phyloP scores from a whole-genome alignment of 2,113 vertebrate genomes.

The Protobothrops flavoviridis region DNA sequence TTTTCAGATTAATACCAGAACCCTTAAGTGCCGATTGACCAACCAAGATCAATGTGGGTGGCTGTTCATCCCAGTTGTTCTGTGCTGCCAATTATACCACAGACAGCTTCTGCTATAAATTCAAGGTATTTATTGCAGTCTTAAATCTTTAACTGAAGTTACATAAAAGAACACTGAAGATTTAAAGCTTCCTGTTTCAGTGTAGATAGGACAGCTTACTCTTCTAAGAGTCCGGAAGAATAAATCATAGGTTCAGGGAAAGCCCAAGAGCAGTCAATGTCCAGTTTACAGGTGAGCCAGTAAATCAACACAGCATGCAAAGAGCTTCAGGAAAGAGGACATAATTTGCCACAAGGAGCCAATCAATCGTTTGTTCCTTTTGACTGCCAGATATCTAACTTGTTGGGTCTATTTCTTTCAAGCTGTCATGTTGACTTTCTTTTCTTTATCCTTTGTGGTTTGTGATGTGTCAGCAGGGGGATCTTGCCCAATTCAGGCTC shows the following conservation, averaged over 20 bases:
- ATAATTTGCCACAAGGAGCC: not conserved
- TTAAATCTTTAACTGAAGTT: not conserved
- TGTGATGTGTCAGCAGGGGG: not conserved
- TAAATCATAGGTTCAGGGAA: not conserved
- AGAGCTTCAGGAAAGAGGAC: not conserved
- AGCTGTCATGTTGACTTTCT: not conserved
- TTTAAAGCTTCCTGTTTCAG: not conserved
- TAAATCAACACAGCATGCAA: not conserved
- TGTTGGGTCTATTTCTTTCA: not conserved
- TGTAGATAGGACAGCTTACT: not conserved
- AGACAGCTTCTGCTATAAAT: not conserved
- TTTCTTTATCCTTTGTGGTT: not conserved
- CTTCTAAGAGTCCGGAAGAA: not conserved
- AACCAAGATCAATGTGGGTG: not conserved
- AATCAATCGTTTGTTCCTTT: not conserved
- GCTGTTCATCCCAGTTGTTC: not conserved
- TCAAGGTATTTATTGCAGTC: not conserved
- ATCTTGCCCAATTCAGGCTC: not conserved
- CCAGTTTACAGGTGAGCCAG: not conserved
- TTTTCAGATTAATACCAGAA: not conserved
- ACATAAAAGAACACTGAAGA: not conserved
- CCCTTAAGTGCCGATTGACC: not conserved
- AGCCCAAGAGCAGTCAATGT: not conserved
- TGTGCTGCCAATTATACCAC: not conserved
- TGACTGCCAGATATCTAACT: not conserved